Evolutionary conservation across 2,113 vertebrate species (phyloP).

Genomic region (Anarhynchus alexandrinus): DNA sequence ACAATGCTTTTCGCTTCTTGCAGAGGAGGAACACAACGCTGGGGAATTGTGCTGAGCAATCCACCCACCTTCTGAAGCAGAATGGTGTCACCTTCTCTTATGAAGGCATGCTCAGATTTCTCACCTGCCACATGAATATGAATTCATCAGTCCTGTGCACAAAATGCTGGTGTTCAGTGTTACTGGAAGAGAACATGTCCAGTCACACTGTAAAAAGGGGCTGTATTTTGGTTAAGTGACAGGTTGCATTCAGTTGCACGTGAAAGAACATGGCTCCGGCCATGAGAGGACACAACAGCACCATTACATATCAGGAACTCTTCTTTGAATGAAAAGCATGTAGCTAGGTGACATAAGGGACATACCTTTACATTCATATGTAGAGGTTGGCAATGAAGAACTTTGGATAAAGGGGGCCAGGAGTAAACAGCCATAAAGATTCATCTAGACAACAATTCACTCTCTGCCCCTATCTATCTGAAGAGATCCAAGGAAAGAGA

Average conservation of each 20-base stretch:
- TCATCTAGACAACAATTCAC: background rate
- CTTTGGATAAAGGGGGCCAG: background rate
- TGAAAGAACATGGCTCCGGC: background rate
- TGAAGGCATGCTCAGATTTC: background rate
- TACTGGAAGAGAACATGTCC: background rate
- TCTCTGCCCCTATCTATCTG: background rate
- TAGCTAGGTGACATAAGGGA: background rate
- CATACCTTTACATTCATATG: background rate
- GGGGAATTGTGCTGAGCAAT: background rate
- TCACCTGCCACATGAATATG: rapidly evolving
- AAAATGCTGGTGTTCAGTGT: background rate
- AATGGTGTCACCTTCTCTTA: background rate
- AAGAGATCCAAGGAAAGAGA: background rate
- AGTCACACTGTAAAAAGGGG: background rate
- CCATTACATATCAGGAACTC: background rate
- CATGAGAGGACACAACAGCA: background rate
- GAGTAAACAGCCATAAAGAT: background rate
- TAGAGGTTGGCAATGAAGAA: background rate
- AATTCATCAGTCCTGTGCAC: background rate
- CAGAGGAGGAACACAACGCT: background rate
- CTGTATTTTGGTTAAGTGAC: background rate
- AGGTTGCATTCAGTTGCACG: background rate
- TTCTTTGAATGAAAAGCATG: background rate
- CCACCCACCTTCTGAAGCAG: background rate
- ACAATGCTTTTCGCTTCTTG: background rate